phyloP scores from a whole-genome alignment of 2,888 invertebrate genomes.

The Netelia inedita region DNA sequence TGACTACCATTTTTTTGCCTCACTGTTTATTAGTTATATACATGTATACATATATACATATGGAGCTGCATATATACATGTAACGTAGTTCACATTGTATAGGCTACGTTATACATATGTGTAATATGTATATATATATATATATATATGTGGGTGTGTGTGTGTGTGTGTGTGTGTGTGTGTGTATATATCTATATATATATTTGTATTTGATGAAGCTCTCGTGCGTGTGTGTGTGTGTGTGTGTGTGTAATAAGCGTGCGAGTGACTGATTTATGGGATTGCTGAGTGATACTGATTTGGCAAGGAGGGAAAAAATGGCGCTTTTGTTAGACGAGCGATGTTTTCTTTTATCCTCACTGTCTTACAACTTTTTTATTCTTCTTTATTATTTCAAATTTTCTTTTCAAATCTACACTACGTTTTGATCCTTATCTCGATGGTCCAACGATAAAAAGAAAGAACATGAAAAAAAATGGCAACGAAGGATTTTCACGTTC shows the following conservation, averaged over 20 bases:
- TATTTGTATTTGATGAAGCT: constrained; percentile 56
- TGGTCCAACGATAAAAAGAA: not conserved
- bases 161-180: not conserved
- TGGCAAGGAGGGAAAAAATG: constrained; percentile 43
- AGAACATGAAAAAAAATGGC: constrained; percentile 7
- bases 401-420: constrained; percentile 10
- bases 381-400: not conserved
- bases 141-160: not conserved
- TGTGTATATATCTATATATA: constrained; percentile 25
- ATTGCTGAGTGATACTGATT: constrained; percentile 33
- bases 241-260: constrained; percentile 58
- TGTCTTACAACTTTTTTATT: constrained; percentile 1
- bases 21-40: constrained; percentile 35
- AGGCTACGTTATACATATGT: not conserved
- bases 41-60: not conserved
- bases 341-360: constrained; percentile 44
- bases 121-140: not conserved
- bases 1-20: constrained; percentile 40
- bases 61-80: not conserved
- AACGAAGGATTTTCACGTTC: not conserved
- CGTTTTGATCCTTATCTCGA: not conserved
- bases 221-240: constrained; percentile 63
- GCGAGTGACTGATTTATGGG: constrained; percentile 57
- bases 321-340: constrained; percentile 66
- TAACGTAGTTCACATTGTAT: no score